Conservation (phyloP, 2,113 vertebrate species). For the Poecile atricapillus region DNA sequence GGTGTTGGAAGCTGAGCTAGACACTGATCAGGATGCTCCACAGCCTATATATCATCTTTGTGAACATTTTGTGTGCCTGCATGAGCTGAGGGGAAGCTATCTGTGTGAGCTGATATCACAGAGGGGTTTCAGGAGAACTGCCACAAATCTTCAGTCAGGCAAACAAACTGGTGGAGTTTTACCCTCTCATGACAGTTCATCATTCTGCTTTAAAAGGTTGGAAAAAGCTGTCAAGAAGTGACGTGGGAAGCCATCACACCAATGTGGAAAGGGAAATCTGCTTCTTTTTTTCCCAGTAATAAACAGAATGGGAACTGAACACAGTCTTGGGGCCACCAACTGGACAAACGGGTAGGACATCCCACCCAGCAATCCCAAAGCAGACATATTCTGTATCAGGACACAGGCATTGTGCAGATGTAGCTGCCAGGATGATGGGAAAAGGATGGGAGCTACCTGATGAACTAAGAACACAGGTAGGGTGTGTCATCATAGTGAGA, state of each 20-base stretch:
- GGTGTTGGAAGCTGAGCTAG: background rate
- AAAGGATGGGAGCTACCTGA: background rate
- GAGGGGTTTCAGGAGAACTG: background rate
- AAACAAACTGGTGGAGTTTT: background rate
- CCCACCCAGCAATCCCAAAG: background rate
- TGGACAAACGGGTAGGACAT: background rate
- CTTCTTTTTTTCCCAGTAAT: background rate
- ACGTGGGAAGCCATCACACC: accelerated
- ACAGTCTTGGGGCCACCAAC: background rate
- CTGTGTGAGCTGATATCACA: background rate
- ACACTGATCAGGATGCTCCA: background rate
- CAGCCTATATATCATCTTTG: background rate
- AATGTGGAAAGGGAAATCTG: background rate
- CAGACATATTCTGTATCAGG: background rate
- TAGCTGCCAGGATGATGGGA: background rate
- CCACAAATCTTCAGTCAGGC: background rate
- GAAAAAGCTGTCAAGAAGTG: background rate
- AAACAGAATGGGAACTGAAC: background rate
- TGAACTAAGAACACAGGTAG: background rate
- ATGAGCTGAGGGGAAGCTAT: background rate
- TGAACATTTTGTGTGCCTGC: background rate
- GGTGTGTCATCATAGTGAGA: background rate
- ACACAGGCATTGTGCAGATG: background rate
- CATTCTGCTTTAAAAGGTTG: background rate
- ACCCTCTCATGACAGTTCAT: background rate